A percentile compares a stretch with the other conserved stretches of the same genome.
phyloP scores from a whole-genome alignment of 1,140 invertebrate species.

The Anthonomus grandis region DNA sequence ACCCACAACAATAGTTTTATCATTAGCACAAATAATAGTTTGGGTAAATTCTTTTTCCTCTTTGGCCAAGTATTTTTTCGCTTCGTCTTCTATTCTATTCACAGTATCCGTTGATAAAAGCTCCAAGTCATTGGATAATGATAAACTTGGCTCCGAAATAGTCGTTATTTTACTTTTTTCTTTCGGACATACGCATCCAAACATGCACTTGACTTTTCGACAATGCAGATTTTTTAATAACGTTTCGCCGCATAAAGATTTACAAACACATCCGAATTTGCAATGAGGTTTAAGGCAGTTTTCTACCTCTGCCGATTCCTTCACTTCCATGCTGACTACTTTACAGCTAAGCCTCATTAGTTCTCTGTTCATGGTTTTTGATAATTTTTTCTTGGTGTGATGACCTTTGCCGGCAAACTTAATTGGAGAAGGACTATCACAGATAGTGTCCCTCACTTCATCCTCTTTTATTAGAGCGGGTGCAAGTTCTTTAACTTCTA shows the following conservation, averaged over 20 bases:
- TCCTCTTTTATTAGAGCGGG: conserved; percentile 40
- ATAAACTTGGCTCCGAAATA: neutral
- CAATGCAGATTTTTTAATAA: conserved; percentile 47
- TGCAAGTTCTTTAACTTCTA: conserved; percentile 45
- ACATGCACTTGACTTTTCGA: conserved; percentile 49
- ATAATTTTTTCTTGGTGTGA: neutral
- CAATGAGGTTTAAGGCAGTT: conserved; percentile 47
- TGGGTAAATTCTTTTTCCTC: conserved; percentile 50
- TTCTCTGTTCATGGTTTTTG: conserved; percentile 38
- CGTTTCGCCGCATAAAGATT: conserved; percentile 42
- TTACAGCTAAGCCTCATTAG: conserved; percentile 47
- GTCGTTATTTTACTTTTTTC: conserved; percentile 12
- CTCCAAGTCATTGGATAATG: conserved; percentile 26
- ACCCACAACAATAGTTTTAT: conserved; percentile 48
- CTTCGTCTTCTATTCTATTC: conserved; percentile 45
- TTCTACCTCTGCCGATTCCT: conserved; percentile 17
- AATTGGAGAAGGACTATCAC: conserved; percentile 10
- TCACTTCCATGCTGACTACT: conserved; percentile 45
- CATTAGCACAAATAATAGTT: conserved; percentile 48
- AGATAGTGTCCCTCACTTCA: conserved; percentile 16
- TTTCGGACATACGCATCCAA: conserved; percentile 47
- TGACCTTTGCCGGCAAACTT: neutral
- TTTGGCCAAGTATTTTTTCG: conserved; percentile 47
- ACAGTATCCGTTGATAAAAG: conserved; percentile 41
- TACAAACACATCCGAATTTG: conserved; percentile 51